Base-by-base conservation (phyloP, 1,140 invertebrate species). In the Stratiolaelaps scimitus region DNA sequence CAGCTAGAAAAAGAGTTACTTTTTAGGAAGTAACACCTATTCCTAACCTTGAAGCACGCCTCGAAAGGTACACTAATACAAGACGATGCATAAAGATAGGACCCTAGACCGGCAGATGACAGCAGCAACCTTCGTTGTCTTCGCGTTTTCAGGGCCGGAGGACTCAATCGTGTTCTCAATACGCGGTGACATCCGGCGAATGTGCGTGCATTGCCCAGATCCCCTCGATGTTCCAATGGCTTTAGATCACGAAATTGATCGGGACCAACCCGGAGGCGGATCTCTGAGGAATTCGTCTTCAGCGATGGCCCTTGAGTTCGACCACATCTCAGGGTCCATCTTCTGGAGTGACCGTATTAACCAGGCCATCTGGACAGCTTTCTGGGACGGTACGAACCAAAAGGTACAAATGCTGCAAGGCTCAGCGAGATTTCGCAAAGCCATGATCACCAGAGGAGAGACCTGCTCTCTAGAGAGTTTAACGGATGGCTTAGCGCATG, bases 301-400 rank as follows among this genome's bases (percentile, higher is more conserved):
- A 66, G 88, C 86, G 0, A 83, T 88, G 1, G 87, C 87, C 1
- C 74, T 92, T 7, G 85, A 87, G 65, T 92, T 87, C 86, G 88
- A 90, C 73, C 81, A 83, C 13, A 80, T 83, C 48, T 82, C 79
- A 4, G 85, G 90, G 71, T 82, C 83, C 19, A 86, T 92, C 72
- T 92, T 84, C 72, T 92, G 89, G 89, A 87, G 87, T 0, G 89
- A 92, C 73, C 82, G 89, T 0, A 86, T 88, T 69, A 81, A 84
- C 20, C 83, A 87, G 71, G 83, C 85, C 0, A 91, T 93, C 15
- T 88, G 84, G 69, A 81, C 82, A 56, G 85, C 87, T 1, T 82
- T 79, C 68, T 76, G 88, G 30, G 87, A 90, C 74, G 88, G 88
- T 17, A 83, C 82, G 64, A 77, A 83, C 69, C 86, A 89, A 66